Evolutionary conservation across 1,140 invertebrate species (phyloP), one percentile per base, ranked within the genome.

Genomic region (Pogonognathellus flavescens): DNA sequence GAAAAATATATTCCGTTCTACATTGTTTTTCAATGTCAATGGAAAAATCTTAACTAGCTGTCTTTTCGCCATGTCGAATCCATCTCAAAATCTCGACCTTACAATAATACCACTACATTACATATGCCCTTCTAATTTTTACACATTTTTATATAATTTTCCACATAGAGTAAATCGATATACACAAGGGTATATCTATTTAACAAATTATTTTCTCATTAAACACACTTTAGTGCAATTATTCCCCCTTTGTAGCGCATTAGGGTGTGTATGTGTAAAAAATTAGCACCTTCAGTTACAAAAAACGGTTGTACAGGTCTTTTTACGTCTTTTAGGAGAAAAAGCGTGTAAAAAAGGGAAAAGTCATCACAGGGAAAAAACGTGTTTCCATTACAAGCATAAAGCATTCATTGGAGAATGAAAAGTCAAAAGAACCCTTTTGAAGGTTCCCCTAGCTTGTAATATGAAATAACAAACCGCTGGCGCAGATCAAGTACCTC

Each of bases 351-450:
- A 31, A 66, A 66, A 66, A 31, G 20, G 25, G 4, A 66, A 13
- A 25, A 66, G 22, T 66, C 14, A 66, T 25, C 6, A n/a, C 10
- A n/a, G 2, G 10, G 53, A 57, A 57, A 57, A 57, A n/a, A 9
- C 10, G 31, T 41, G 31, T 41, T 41, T 2, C 3, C n/a, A 60
- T 9, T 60, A 20, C 20, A 25, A 41, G 41, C 16, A 49, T 16
- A 76, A 76, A 76, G 70, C 70, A 76, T 49, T 76, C 70, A 41
- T 41, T 49, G 14, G 41, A 50, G 70, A 49, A 18, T 76, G 70
- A 76, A 76, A 76, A 76, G 70, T 76, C 70, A 76, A 76, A 49
- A 41, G 70, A 76, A 76, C 70, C 70, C 70, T 76, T 76, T 76
- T 76, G 31, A 76, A n/a, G n/a, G 25, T 76, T 72, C 70, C 70